Percentiles rank a stretch among this genome's conserved stretches.
These are phyloP conservation scores for Hydriomena furcata DNA, from an alignment of 2,888 invertebrate genomes.

Conservation along the genomic window DNA sequence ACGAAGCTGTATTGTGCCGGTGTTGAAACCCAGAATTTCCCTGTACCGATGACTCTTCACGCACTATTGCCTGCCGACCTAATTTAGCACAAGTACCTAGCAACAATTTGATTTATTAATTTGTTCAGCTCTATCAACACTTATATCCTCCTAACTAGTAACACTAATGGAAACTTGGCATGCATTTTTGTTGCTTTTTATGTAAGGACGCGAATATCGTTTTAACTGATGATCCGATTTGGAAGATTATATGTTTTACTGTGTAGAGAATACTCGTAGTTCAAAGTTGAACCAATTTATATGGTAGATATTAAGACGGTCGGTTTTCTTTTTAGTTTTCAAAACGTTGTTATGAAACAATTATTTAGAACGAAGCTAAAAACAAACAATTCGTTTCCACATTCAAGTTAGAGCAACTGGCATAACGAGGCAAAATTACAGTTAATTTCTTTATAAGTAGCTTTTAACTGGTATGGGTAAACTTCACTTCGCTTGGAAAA, in stretches of 20 bases:
- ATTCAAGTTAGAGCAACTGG: background rate
- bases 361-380: background rate
- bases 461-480: too few species aligned
- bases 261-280: too few species aligned
- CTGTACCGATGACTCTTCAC: constrained; percentile 40
- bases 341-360: too few species aligned
- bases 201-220: too few species aligned
- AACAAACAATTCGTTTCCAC: background rate
- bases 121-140: background rate
- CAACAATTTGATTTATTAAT: background rate
- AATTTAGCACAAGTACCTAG: constrained; percentile 4
- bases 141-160: too few species aligned
- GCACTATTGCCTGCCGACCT: constrained; percentile 37
- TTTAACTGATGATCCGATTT: too few species aligned
- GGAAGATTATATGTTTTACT: too few species aligned
- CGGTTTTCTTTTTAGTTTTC: too few species aligned
- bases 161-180: too few species aligned
- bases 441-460: constrained; percentile 20
- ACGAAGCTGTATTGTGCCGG: constrained; percentile 14
- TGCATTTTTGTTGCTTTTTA: too few species aligned
- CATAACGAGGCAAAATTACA: constrained; percentile 1
- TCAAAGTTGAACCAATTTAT: too few species aligned
- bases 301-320: too few species aligned
- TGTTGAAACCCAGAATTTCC: constrained; percentile 45
- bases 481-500: background rate